Percentiles rank a stretch among this genome's conserved stretches.
These are phyloP conservation scores for Medauroidea extradentata DNA, from an alignment of 1,140 invertebrate species.

Conservation along the genomic window DNA sequence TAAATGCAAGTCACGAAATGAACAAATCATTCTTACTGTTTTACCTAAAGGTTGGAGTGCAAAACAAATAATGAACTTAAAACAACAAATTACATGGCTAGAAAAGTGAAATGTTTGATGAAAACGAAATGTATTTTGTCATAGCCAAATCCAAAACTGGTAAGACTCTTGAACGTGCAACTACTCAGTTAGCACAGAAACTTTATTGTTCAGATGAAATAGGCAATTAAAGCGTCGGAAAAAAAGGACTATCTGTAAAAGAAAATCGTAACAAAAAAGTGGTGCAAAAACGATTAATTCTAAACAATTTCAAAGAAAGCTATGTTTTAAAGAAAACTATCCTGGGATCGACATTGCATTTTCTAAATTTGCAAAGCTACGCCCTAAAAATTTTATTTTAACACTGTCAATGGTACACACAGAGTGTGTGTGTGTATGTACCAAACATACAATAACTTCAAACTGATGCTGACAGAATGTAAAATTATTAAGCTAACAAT, in stretches of 20 bases:
- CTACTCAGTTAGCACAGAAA: too few species aligned
- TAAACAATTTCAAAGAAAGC: background rate
- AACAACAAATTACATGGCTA: too few species aligned
- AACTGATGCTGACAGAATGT: constrained; percentile 14
- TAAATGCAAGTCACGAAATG: too few species aligned
- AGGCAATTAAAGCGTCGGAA: background rate
- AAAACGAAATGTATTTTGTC: too few species aligned
- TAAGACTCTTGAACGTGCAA: too few species aligned
- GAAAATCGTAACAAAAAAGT: background rate
- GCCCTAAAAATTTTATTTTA: background rate
- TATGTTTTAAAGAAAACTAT: background rate
- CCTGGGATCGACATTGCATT: background rate
- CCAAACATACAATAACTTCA: constrained; percentile 17
- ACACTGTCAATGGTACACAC: background rate
- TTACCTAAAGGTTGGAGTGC: too few species aligned
- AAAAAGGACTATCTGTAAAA: background rate
- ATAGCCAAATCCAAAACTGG: too few species aligned
- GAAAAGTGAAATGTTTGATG: too few species aligned
- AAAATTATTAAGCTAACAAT: constrained; percentile 3
- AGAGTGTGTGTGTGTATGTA: constrained; percentile 14
- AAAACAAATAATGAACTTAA: too few species aligned
- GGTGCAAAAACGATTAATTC: background rate
- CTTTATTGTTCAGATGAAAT: too few species aligned
- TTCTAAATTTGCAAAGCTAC: background rate
- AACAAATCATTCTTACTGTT: too few species aligned